Base-by-base conservation (phyloP, 2,113 vertebrate species). In the Hylia prasina region DNA sequence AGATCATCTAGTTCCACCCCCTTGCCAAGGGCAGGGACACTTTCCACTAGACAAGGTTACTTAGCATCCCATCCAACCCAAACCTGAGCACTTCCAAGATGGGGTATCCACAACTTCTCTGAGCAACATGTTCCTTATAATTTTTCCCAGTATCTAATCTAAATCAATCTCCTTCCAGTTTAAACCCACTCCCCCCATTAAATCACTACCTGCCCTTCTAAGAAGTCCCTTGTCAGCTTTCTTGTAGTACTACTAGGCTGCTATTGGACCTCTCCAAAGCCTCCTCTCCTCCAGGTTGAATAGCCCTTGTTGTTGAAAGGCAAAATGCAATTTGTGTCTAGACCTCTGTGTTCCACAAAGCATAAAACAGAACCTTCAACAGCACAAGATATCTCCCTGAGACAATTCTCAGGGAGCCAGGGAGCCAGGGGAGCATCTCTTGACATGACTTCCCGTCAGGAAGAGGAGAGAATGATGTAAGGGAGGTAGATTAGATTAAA, bases 401-500 rank as follows among this genome's bases (percentile, higher is more conserved):
- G 72, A 80, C 31, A 63, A 25, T 19, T 16, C 50, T 47, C 35
- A 1, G 71, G 45, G 50, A 44, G 58, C n/a, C 35, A 1, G 71
- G 45, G 50, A 44, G 58, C n/a, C 25, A 58, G 58, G n/a, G 75
- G 23, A 95, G 80, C 85, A 86, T 47, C 30, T 33, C 79, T 82
- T 5, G 0, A 42, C 58, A 51, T 0, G 0, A 54, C 87, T 94
- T 92, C 82, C 89, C 0, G 1, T 13, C 93, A 95, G 96, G 92
- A 95, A 95, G 87, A 90, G 89, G 64, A 37, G 20, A 69, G 44
- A 54, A 94, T 94, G 95, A 90, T 90, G 82, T 96, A 90, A 93
- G 58, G 47, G 88, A 93, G 92, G 82, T 65, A 94, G 94, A 90
- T 94, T 88, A 96, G 90, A 96, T 93, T 95, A 93, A 92, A 93